A percentile compares a stretch with the other conserved stretches of the same genome.
Conservation (phyloP, 2,797 vertebrate genomes). For the Numenius phaeopus region DNA sequence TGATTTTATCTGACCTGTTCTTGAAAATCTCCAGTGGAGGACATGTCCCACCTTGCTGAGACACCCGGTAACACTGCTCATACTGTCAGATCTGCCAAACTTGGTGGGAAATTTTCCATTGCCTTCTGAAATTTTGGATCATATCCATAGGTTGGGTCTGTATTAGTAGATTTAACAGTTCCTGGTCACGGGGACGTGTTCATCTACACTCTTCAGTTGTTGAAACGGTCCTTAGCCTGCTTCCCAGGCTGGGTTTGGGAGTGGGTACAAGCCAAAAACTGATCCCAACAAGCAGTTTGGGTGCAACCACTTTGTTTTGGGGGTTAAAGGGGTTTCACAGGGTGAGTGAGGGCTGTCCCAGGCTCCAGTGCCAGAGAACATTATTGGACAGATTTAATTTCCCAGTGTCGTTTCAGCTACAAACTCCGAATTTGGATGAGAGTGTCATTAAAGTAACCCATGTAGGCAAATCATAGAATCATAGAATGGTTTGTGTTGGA, state of each 20-base stretch:
- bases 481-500: too few relatives aligned
- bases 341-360: background rate
- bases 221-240: background rate
- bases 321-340: background rate
- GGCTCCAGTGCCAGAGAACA: background rate
- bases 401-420: background rate
- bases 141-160: background rate
- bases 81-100: background rate
- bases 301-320: background rate
- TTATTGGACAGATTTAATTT: background rate
- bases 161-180: background rate
- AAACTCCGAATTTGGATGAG: background rate
- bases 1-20: background rate
- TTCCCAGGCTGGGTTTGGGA: background rate
- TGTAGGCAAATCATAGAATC: background rate
- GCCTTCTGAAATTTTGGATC: background rate
- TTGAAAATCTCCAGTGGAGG: background rate
- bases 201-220: background rate
- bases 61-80: background rate
- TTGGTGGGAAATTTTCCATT: background rate
- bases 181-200: too few relatives aligned
- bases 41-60: background rate
- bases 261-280: background rate
- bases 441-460: background rate
- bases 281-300: background rate